Conservation (phyloP, 2,888 invertebrate species). For the Agonum fuliginosum region DNA sequence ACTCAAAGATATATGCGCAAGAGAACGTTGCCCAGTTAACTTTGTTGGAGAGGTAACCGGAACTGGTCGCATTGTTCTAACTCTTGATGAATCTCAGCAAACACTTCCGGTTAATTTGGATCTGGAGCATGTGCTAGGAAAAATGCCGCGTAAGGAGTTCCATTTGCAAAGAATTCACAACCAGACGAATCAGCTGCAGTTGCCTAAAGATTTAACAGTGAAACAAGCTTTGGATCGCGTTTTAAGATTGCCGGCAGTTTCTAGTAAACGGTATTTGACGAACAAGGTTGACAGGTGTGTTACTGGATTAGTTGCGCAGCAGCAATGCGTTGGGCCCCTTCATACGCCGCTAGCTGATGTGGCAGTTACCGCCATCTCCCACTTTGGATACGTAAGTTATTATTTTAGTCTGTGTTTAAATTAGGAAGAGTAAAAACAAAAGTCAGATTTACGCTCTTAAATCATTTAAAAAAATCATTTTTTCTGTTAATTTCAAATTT, state of each 20-base stretch:
- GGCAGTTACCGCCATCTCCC: conserved; percentile 91
- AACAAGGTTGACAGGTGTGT: conserved; percentile 96
- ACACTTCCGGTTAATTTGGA: conserved; percentile 90
- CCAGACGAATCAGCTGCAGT: conserved; percentile 66
- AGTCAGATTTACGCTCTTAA: no score
- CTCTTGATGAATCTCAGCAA: conserved; percentile 78
- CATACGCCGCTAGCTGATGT: conserved; percentile 97
- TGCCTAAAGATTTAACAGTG: conserved; percentile 78
- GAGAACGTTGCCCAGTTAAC: conserved; percentile 94
- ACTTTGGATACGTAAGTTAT: conserved; percentile 80
- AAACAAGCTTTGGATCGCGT: conserved; percentile 85
- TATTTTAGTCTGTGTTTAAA: no score
- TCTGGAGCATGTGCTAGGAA: conserved; percentile 90
- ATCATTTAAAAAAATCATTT: no score
- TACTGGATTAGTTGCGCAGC: conserved; percentile 95
- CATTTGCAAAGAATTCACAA: conserved; percentile 70
- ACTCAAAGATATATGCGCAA: conserved; percentile 82
- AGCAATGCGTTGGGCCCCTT: conserved; percentile 98
- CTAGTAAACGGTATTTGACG: conserved; percentile 95
- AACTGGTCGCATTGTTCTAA: conserved; percentile 82
- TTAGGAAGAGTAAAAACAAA: no score
- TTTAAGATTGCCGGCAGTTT: conserved; percentile 91
- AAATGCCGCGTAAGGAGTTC: conserved; percentile 86
- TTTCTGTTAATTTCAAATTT: no score
- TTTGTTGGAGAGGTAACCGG: conserved; percentile 95